Evolutionary conservation across 2,888 invertebrate genomes (phyloP), one percentile per base, ranked within the genome.

Genomic region (Clivina fossor): DNA sequence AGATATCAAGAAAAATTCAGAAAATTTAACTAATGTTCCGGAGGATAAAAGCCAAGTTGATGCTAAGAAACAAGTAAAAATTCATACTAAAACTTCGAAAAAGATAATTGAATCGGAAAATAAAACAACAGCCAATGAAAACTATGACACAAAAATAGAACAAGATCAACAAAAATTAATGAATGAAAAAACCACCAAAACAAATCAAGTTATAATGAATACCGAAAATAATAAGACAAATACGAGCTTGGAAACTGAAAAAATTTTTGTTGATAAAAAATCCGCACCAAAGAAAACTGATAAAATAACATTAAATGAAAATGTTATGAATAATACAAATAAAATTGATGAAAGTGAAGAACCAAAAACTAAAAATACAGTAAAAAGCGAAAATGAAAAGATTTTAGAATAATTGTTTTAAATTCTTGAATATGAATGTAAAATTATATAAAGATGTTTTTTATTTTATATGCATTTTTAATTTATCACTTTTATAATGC

Each of bases 31-130:
- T 69, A 75, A 64, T 69, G 71, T 62, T n/a, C n/a, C n/a, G n/a
- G n/a, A n/a, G n/a, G n/a, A n/a, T n/a, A n/a, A n/a, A n/a, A n/a
- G n/a, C n/a, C n/a, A n/a, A n/a, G n/a, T n/a, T n/a, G n/a, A n/a
- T n/a, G n/a, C n/a, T n/a, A n/a, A n/a, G n/a, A n/a, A n/a, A n/a
- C n/a, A n/a, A n/a, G n/a, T n/a, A n/a, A n/a, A n/a, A n/a, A n/a
- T n/a, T n/a, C n/a, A n/a, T n/a, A n/a, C n/a, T n/a, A n/a, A n/a
- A n/a, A n/a, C n/a, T n/a, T n/a, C n/a, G n/a, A 76, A 76, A 60
- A 69, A 72, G 59, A 77, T 76, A 77, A 69, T 76, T 77, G 15
- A 72, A 76, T 13, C 75, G 69, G 62, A 76, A 30, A 77, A 76
- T 60, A 76, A 76, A 69, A 71, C 76, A 68, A 74, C 32, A 20